Base-by-base conservation (phyloP, 2,797 vertebrate species). In the Tenualosa thibaudeaui region DNA sequence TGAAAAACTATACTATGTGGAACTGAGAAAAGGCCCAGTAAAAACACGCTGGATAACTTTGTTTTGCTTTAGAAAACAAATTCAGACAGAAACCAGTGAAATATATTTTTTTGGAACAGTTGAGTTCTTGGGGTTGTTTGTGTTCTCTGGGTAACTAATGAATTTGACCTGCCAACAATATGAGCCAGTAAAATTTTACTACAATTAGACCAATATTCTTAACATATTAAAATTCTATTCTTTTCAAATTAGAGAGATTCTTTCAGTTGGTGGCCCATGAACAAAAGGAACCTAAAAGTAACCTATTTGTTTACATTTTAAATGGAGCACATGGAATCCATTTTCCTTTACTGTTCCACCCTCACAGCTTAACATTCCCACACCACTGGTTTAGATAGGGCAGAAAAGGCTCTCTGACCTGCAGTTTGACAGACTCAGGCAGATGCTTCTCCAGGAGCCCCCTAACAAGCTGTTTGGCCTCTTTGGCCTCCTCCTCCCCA, bases 381-480 rank as follows among this genome's bases (percentile, higher is more conserved):
- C 62, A 68, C 56, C 56, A 58, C 56, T 58, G 56, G 56, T 7
- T 10, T n/a, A 81, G 17, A n/a, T 1, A 60, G 17, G 24, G n/a
- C n/a, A 43, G 31, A 13, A 3, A 24, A 7, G 43, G 71, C 22
- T 68, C 53, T 90, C 53, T 90, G 85, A 99, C 98, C 98, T 99
- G 97, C 58, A 94, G 96, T 88, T 99, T 99, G 90, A 99, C 98
- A 0, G 98, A 96, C 92, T 99, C 98, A 0, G 98, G 97, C 85
- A 99, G 94, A 15, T 96, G 96, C 91, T 97, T 99, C 93, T 98
- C 97, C 93, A 99, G 88, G 87, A 99, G 96, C 71, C 98, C 97
- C 90, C 95, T 98, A 37, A 92, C 75, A 0, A 92, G 93, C 0
- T 93, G 86, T 89, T 97, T 97, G 0, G 92, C 85, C 87, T 97